phyloP scores from a whole-genome alignment of 2,888 invertebrate species.

The Nephrotoma guestfalica region DNA sequence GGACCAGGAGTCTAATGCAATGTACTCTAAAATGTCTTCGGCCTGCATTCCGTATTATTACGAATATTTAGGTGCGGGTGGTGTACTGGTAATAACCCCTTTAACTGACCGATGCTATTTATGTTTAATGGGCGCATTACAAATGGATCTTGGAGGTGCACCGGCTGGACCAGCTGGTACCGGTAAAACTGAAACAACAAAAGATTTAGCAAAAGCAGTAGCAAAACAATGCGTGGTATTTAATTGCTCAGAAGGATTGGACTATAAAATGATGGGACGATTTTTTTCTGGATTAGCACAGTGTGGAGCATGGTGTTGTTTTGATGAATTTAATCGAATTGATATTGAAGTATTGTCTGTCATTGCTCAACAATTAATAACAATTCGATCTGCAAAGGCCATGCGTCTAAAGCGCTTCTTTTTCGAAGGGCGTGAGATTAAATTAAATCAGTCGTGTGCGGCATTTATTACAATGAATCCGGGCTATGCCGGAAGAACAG shows the following conservation, averaged over 20 bases:
- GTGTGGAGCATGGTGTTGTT: slow-evolving; percentile 86
- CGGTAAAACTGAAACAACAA: slow-evolving; percentile 84
- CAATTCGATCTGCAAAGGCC: slow-evolving; percentile 73
- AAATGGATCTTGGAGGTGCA: slow-evolving; percentile 75
- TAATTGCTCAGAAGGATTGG: slow-evolving; percentile 70
- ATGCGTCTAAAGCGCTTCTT: slow-evolving; percentile 54
- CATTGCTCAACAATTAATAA: slow-evolving; percentile 78
- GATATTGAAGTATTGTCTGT: slow-evolving; percentile 83
- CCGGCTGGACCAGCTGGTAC: slow-evolving; percentile 82
- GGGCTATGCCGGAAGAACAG: slow-evolving; percentile 79
- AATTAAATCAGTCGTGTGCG: slow-evolving; percentile 62
- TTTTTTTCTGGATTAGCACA: slow-evolving; percentile 83
- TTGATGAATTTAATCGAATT: slow-evolving; percentile 83
- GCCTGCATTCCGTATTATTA: slow-evolving; percentile 74
- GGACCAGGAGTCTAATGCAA: slow-evolving; percentile 61
- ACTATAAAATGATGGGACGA: slow-evolving; percentile 55
- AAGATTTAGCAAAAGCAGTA: slow-evolving; percentile 74
- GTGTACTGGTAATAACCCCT: slow-evolving; percentile 77
- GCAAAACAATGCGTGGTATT: slow-evolving; percentile 86
- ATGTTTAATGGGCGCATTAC: slow-evolving; percentile 79
- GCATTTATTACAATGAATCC: slow-evolving; percentile 90
- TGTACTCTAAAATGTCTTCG: slow-evolving; percentile 72
- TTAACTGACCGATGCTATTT: slow-evolving; percentile 77
- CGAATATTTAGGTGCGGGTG: slow-evolving; percentile 78
- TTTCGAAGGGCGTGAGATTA: slow-evolving; percentile 82